These are phyloP conservation scores for Tetramorium simillimum DNA, from an alignment of 1,140 invertebrate species.

Conservation along the genomic window DNA sequence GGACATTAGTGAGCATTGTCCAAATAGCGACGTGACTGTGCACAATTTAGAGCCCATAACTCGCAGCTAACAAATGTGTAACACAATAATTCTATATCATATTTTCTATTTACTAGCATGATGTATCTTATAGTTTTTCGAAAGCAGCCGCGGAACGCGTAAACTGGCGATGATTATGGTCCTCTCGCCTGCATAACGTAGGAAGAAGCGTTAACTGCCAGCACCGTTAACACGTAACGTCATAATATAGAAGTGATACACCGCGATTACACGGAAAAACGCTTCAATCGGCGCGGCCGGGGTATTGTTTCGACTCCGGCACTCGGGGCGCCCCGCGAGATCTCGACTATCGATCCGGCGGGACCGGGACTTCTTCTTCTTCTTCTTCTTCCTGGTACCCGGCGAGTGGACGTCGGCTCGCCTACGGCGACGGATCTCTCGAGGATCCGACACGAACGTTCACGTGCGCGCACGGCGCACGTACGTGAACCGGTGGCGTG, in stretches of 20 bases:
- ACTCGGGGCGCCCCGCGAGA: constrained; percentile 54
- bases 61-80: background rate
- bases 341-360: constrained; percentile 63
- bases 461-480: constrained; percentile 37
- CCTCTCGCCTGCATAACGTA: background rate
- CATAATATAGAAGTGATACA: constrained; percentile 64
- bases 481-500: constrained; percentile 64
- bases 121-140: background rate
- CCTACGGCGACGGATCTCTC: constrained; percentile 57
- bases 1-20: no score
- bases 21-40: no score
- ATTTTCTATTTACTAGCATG: background rate
- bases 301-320: constrained; percentile 59
- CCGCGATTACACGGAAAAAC: constrained; percentile 62
- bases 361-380: constrained; percentile 60
- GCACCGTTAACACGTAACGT: constrained; percentile 65
- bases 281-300: constrained; percentile 36
- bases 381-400: constrained; percentile 61
- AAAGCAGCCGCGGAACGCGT: background rate
- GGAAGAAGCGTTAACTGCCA: constrained; percentile 54
- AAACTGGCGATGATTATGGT: background rate
- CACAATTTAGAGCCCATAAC: background rate
- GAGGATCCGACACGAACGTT: constrained; percentile 49
- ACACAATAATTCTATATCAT: background rate
- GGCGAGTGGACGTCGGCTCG: constrained; percentile 39